phyloP scores from a whole-genome alignment of 1,140 invertebrate genomes.

The Elysia chlorotica region DNA sequence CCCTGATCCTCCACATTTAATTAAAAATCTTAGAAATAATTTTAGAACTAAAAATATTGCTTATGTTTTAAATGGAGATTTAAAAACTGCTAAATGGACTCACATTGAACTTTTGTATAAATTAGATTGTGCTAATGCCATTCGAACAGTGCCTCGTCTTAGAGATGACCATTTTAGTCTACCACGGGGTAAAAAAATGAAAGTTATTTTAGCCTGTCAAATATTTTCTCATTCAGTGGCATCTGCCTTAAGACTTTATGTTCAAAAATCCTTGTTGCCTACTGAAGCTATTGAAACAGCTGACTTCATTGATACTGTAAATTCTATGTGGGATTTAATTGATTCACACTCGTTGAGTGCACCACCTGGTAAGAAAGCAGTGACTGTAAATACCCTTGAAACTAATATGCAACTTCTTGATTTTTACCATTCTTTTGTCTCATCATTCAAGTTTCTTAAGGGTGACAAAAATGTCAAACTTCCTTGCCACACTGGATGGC shows the following conservation, averaged over 20 bases:
- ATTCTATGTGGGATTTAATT: background rate
- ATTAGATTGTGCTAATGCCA: background rate
- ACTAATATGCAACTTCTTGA: background rate
- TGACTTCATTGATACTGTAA: background rate
- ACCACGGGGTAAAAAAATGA: background rate
- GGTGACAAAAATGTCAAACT: background rate
- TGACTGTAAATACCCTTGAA: background rate
- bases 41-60: background rate
- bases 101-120: background rate
- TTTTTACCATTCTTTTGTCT: background rate
- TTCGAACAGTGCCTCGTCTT: background rate
- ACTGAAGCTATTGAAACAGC: background rate
- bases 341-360: background rate
- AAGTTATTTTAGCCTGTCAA: background rate
- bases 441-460: too few relatives aligned
- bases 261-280: background rate
- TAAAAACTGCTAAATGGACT: background rate
- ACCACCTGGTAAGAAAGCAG: background rate
- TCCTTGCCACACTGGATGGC: background rate
- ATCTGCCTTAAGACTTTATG: background rate
- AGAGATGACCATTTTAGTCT: too few relatives aligned
- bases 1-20: background rate
- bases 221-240: background rate
- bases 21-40: conserved; percentile 2
- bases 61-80: background rate